Evolutionary conservation across 2,113 vertebrate genomes (phyloP).

Genomic region (Rutilus rutilus): DNA sequence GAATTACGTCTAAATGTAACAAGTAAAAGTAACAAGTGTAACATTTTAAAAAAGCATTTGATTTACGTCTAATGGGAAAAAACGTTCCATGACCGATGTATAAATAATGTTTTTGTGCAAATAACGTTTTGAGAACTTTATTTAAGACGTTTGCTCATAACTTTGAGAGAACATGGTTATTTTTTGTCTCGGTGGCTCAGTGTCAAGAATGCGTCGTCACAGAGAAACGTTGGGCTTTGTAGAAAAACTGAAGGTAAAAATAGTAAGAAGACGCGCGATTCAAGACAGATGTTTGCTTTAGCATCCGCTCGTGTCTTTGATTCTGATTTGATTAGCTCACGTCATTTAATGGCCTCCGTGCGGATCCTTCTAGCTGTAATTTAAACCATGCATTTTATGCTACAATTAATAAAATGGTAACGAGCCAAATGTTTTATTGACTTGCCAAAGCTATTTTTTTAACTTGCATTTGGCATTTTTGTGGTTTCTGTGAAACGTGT

Average conservation of each 20-base stretch:
- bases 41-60: too few relatives aligned
- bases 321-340: constrained; percentile 5
- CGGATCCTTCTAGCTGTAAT: not conserved
- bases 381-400: not conserved
- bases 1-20: too few relatives aligned
- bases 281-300: constrained; percentile 5
- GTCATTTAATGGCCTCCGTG: not conserved
- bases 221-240: not conserved
- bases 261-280: not conserved
- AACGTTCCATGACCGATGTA: too few relatives aligned
- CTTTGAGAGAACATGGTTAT: too few relatives aligned
- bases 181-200: not conserved
- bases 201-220: not conserved
- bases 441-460: not conserved
- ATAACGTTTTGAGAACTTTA: too few relatives aligned
- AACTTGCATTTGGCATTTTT: not conserved
- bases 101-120: too few relatives aligned
- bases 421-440: not conserved
- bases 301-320: not conserved
- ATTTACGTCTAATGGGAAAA: too few relatives aligned
- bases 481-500: not conserved
- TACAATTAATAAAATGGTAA: not conserved
- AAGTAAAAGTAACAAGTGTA: too few relatives aligned
- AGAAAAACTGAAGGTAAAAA: not conserved
- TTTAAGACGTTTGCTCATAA: too few relatives aligned